These are phyloP conservation scores for Stichodactyla helianthus DNA, from an alignment of 64 coral and sea anemone genomes.

Conservation along the genomic window DNA sequence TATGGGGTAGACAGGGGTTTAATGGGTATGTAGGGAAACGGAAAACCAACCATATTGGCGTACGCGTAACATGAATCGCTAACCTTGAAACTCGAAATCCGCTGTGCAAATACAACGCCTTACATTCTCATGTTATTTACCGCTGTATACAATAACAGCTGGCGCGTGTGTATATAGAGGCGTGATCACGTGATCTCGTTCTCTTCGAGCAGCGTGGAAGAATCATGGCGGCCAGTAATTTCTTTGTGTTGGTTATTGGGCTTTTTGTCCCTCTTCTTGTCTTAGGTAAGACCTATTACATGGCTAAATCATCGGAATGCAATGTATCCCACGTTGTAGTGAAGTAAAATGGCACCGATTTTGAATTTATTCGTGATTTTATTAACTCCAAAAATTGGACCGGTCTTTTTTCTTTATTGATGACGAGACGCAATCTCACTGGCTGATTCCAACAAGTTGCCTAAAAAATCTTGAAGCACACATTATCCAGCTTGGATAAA, in stretches of 20 bases:
- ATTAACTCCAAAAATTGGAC: not conserved
- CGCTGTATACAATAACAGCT: constrained; percentile 37
- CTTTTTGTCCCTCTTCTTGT: constrained; percentile 56
- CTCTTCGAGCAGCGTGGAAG: constrained; percentile 50
- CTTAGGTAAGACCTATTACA: constrained; percentile 31
- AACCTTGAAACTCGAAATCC: not conserved
- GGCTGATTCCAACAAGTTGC: not conserved
- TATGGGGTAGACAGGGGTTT: too few species aligned
- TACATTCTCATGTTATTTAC: not conserved
- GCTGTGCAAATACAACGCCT: not conserved
- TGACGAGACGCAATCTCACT: not conserved
- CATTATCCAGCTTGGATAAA: not conserved
- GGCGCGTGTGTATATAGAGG: not conserved
- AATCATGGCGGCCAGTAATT: constrained; percentile 39
- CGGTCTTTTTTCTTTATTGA: not conserved
- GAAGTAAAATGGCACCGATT: not conserved
- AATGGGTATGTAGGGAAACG: too few species aligned
- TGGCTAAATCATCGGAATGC: not conserved
- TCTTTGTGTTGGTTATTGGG: constrained; percentile 47
- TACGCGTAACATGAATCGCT: too few species aligned
- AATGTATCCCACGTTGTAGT: not conserved
- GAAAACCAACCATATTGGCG: too few species aligned
- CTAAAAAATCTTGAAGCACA: not conserved
- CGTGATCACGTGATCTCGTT: constrained; percentile 60
- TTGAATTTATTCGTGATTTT: not conserved